These are phyloP conservation scores for Sula dactylatra DNA, from an alignment of 2,113 vertebrate species.

Conservation along the genomic window DNA sequence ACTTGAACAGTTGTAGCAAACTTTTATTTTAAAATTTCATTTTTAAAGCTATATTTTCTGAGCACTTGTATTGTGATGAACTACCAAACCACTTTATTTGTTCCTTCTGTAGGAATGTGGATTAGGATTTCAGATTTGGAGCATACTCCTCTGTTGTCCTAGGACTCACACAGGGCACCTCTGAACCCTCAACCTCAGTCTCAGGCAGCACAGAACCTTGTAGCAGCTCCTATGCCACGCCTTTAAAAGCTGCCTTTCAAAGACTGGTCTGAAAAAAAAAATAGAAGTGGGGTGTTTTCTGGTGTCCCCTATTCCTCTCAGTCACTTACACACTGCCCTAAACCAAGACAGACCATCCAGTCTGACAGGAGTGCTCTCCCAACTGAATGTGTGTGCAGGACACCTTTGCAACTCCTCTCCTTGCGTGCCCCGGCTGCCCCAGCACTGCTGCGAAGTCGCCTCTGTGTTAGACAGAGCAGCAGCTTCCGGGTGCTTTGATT, in stretches of 20 bases:
- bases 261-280: not conserved
- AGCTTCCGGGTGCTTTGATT: not conserved
- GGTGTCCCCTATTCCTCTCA: not conserved
- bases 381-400: fast-evolving
- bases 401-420: not conserved
- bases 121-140: not conserved
- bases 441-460: not conserved
- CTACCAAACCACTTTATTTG: not conserved
- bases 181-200: not conserved
- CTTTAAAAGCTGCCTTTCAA: not conserved
- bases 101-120: not conserved
- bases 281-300: not conserved
- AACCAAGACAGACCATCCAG: not conserved
- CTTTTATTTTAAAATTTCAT: not conserved
- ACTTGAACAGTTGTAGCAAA: not conserved
- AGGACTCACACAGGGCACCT: not conserved
- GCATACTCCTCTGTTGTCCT: not conserved
- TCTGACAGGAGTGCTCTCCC: not conserved
- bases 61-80: not conserved
- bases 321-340: not conserved
- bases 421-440: fast-evolving
- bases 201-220: not conserved
- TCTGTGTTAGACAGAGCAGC: not conserved
- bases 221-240: not conserved
- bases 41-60: not conserved